Evolutionary conservation across 2,888 invertebrate species (phyloP), one percentile per base, ranked within the genome.

Genomic region (Coleophora flavipennella): DNA sequence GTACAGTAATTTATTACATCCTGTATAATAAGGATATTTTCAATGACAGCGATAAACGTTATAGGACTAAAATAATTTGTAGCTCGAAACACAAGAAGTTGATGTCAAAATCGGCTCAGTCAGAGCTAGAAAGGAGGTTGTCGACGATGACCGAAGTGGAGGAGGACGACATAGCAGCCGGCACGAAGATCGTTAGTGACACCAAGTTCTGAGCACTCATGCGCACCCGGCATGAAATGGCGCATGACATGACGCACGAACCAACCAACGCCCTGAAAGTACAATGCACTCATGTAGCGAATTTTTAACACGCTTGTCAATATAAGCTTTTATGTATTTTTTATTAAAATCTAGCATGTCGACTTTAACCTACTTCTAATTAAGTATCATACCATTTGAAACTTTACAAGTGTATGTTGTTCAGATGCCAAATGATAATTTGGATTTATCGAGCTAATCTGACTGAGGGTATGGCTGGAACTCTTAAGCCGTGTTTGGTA

Each of bases 91-190:
- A 89, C 62, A 91, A 92, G 77, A 92, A 92, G 58, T 75, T 89
- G 42, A 85, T 87, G 35, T 89, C 89, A 45, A 92, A 92, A 69
- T 92, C 89, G 49, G 89, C 90, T 55, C 86, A 86, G 66, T 78
- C 85, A 1, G 87, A 88, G 55, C 75, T 84, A 26, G 89, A 89
- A 52, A 85, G 88, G 57, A 88, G 94, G 46, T 81, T 95, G 32
- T 93, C 95, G 14, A 93, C 92, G 27, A 95, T 95, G 94, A 90
- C 90, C 46, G 94, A 95, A 72, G 93, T 92, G 47, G 94, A 95
- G 51, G 93, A 93, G 68, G 92, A 92, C 51, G 91, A 92, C 54
- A 87, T 88, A 43, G 20, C 20, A 3, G 6, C 20, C 20, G 69
- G 73, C 31, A 47, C 69, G 49, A 85, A 85, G 85, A 85, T 85